A percentile compares a stretch with the other conserved stretches of the same genome.
phyloP scores from a whole-genome alignment of 2,888 invertebrate genomes.

The Mongoloraphidia duomilia region DNA sequence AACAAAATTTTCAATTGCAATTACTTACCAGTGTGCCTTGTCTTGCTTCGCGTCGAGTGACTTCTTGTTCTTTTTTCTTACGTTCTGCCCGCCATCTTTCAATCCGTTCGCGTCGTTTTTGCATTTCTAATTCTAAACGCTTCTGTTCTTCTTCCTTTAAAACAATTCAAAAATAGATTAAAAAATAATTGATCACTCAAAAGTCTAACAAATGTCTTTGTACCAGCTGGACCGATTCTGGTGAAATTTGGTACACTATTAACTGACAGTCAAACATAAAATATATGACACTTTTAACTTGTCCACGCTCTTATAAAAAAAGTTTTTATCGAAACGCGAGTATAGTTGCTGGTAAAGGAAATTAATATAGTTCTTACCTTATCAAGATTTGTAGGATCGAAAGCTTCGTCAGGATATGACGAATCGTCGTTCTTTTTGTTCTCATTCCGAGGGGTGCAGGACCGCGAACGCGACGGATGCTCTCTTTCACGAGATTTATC shows the following conservation, averaged over 20 bases:
- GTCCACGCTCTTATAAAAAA: not conserved
- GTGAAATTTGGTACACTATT: too few species aligned
- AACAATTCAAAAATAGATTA: conserved; percentile 10
- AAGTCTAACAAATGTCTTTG: too few species aligned
- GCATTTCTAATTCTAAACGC: conserved; percentile 87
- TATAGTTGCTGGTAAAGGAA: too few species aligned
- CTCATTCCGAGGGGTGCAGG: conserved; percentile 42
- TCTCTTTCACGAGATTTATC: conserved; percentile 21
- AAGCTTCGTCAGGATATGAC: conserved; percentile 37
- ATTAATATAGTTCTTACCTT: conserved; percentile 36
- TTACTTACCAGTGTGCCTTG: conserved; percentile 38
- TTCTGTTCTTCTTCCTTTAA: conserved; percentile 75
- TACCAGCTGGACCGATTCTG: too few species aligned
- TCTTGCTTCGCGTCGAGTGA: conserved; percentile 59
- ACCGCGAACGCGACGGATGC: conserved; percentile 21
- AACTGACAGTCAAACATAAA: too few species aligned
- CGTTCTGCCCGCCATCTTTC: conserved; percentile 92
- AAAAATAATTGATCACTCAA: too few species aligned
- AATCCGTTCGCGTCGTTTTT: conserved; percentile 84
- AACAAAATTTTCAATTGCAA: too few species aligned
- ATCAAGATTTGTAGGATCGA: conserved; percentile 59
- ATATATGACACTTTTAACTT: not conserved
- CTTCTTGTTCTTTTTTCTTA: conserved; percentile 73
- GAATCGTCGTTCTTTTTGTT: conserved; percentile 39
- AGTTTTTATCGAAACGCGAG: not conserved